A percentile compares a stretch with the other conserved stretches of the same genome.
Conservation (phyloP, 1,140 invertebrate species). For the Bombyx mandarina region DNA sequence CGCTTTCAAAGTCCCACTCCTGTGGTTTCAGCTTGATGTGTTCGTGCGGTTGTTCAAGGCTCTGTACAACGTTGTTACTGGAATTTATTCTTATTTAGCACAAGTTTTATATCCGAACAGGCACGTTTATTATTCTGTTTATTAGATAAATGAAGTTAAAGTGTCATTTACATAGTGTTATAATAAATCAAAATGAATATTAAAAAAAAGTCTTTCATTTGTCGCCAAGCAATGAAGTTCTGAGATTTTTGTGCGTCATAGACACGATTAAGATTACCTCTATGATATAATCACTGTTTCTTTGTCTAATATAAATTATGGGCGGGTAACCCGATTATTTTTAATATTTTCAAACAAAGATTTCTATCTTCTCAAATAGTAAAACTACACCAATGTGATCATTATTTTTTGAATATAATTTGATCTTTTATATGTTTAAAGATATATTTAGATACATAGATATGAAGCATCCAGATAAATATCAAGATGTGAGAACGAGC, state of each 20-base stretch:
- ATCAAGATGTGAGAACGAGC: no score
- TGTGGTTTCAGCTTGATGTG: slow-evolving; percentile 61
- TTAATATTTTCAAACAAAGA: no score
- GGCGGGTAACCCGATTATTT: no score
- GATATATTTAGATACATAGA: neutral
- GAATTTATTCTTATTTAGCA: slow-evolving; percentile 42
- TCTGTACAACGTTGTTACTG: slow-evolving; percentile 34
- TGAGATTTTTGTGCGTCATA: neutral
- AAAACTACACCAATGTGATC: no score
- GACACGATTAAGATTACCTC: neutral
- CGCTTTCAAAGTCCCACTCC: slow-evolving; percentile 63
- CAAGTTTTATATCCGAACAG: slow-evolving; percentile 50
- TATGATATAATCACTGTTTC: no score
- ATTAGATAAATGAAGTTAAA: slow-evolving; percentile 11
- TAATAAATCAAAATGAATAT: no score
- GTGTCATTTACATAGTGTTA: neutral
- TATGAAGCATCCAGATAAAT: no score
- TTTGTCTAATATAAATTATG: no score
- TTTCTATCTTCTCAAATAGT: no score
- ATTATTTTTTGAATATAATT: no score
- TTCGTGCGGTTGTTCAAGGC: slow-evolving; percentile 40
- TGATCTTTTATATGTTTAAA: no score
- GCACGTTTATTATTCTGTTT: slow-evolving; percentile 38
- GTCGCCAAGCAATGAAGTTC: neutral
- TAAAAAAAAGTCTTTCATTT: neutral